Evolutionary conservation across 2,113 vertebrate genomes (phyloP).

Genomic region (Charadrius vociferus): DNA sequence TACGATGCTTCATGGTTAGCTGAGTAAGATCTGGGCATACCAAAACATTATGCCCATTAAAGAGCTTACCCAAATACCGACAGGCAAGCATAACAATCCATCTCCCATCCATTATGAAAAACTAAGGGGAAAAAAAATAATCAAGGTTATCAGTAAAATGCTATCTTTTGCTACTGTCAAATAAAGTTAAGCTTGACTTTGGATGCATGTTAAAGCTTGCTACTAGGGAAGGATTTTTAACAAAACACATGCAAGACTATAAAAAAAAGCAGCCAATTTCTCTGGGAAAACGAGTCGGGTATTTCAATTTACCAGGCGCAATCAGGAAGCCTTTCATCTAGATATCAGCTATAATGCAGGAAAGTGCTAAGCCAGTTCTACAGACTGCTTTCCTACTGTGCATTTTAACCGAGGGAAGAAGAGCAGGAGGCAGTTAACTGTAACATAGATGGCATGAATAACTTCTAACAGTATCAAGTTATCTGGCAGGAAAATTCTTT

Average conservation of each 20-base stretch:
- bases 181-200: neutral
- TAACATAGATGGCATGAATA: constrained; percentile 4
- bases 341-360: constrained; percentile 30
- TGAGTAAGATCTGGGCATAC: constrained; percentile 18
- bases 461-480: neutral
- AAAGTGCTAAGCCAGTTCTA: constrained; percentile 31
- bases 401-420: constrained; percentile 2
- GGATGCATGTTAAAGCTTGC: neutral
- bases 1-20: constrained; percentile 22
- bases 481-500: neutral
- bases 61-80: neutral
- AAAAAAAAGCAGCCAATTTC: neutral
- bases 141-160: neutral
- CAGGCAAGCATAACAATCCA: constrained; percentile 1
- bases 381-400: constrained; percentile 8
- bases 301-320: constrained; percentile 23
- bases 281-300: neutral
- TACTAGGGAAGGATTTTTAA: neutral
- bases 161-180: neutral
- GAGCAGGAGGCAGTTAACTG: neutral
- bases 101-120: neutral
- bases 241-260: neutral
- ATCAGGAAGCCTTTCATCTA: constrained; percentile 61
- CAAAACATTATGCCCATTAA: constrained; percentile 24
- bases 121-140: neutral